Base-by-base conservation (phyloP, 2,888 invertebrate species). In the Pinctada fucata region DNA sequence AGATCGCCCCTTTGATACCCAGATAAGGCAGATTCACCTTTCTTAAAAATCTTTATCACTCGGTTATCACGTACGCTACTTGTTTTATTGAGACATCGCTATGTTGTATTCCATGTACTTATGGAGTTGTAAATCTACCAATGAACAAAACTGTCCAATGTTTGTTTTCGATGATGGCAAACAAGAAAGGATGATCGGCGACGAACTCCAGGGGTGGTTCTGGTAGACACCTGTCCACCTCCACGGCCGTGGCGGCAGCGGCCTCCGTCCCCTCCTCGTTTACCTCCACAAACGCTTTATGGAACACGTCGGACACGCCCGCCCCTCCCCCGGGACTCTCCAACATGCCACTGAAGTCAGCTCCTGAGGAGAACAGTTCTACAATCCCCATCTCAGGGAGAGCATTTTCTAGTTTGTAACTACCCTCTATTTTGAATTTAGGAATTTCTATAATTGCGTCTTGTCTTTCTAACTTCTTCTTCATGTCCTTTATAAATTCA, bases 401-500 rank as follows among this genome's bases (percentile, higher is more conserved):
- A 13, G 80, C 75, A 48, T 80, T 64, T 4, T 80, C 75, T 10
- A 90, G 70, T 6, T 79, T 68, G 72, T 87, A 85, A 3, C 79
- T 78, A 5, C 84, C 76, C 71, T 89, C 86, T 45, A 91, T 70
- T 72, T 84, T 86, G 78, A 91, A 90, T 72, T 86, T 87, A 3
- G 91, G 90, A 45, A 91, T 70, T 45, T 79, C 77, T 2, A 89
- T 79, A n/a, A 75, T 72, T 1, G 82, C 75, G 5, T 76, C 76
- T 3, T 50, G n/a, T 64, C 65, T 50, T 81, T 31, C 13, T 49
- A 72, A 31, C 47, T 31, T 10, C 31, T 64, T 47, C 65, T 75
- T 47, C 63, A 52, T 51, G 49, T 65, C 58, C 10, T 66, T 52
- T 75, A 50, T 47, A 51, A 49, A 64, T 1, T 72, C 76, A 0